Evolutionary conservation across 1,140 invertebrate species (phyloP).

Genomic region (Cherax destructor): DNA sequence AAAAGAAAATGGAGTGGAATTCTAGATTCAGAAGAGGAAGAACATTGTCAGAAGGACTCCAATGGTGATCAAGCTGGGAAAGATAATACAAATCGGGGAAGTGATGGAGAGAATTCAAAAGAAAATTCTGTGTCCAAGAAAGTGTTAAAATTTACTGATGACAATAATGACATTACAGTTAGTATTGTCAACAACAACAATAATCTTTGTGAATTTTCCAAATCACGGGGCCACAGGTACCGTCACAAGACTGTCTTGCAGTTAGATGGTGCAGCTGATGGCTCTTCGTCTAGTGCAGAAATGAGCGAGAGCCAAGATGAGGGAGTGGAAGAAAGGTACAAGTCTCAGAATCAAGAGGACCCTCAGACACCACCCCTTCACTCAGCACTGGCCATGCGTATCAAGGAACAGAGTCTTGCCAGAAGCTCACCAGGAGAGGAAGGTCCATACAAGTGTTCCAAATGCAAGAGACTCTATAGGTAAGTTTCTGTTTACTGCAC

Average conservation of each 20-base stretch:
- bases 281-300: conserved; percentile 59
- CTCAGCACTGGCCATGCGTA: conserved; percentile 66
- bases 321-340: conserved; percentile 36
- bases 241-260: conserved; percentile 76
- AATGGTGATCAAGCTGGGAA: conserved; percentile 14
- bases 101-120: conserved; percentile 49
- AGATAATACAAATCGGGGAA: conserved; percentile 20
- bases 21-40: conserved; percentile 64
- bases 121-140: conserved; percentile 63
- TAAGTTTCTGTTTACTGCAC: conserved; percentile 6
- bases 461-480: conserved; percentile 91
- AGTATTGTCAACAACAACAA: conserved; percentile 72
- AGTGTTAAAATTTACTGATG: conserved; percentile 70
- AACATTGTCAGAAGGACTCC: conserved; percentile 41
- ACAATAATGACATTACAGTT: conserved; percentile 71
- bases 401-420: conserved; percentile 71
- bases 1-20: conserved; percentile 71
- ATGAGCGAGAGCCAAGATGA: conserved; percentile 73
- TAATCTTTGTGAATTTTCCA: conserved; percentile 71
- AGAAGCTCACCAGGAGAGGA: conserved; percentile 75
- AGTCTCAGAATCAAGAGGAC: conserved; percentile 26
- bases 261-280: conserved; percentile 81
- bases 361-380: conserved; percentile 57
- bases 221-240: conserved; percentile 65
- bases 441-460: conserved; percentile 88